Evolutionary conservation across 2,797 vertebrate genomes (phyloP).

Genomic region (Xiphorhynchus erythropygius): DNA sequence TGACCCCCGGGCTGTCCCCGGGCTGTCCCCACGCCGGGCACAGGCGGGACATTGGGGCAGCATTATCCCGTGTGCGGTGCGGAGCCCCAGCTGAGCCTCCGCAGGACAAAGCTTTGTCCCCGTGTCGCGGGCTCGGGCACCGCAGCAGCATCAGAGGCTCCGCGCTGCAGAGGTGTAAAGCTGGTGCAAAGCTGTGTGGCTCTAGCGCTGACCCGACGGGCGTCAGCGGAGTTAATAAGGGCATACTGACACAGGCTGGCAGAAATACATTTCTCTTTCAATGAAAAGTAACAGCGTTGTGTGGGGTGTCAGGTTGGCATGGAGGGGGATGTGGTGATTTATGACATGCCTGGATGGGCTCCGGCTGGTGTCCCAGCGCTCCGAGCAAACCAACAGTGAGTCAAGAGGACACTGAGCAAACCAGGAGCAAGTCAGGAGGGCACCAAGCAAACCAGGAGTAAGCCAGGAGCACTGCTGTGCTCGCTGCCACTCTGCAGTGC

Average conservation of each 20-base stretch:
- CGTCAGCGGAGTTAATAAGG: background rate
- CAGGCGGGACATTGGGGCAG: too few species aligned
- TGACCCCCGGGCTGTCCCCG: background rate
- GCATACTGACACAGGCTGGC: background rate
- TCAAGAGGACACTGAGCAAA: background rate
- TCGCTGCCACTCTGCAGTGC: background rate
- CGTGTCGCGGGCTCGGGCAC: background rate
- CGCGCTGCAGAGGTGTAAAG: background rate
- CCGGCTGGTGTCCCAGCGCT: rapidly evolving
- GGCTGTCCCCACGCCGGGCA: too few species aligned
- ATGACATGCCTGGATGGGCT: background rate
- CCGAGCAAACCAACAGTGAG: rapidly evolving
- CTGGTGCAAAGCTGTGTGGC: background rate
- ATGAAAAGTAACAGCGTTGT: rapidly evolving
- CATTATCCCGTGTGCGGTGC: background rate
- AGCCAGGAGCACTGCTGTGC: too few species aligned
- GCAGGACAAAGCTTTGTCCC: background rate
- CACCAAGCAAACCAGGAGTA: rapidly evolving
- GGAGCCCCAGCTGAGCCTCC: rapidly evolving
- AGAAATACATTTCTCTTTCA: background rate
- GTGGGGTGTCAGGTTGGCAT: background rate
- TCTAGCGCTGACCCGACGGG: background rate
- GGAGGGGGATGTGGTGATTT: background rate
- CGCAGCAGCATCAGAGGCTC: background rate
- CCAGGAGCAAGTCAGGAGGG: too few species aligned